A percentile compares a stretch with the other conserved stretches of the same genome.
Evolutionary conservation across 2,888 invertebrate genomes (phyloP).

Genomic region (Torymus texanus): DNA sequence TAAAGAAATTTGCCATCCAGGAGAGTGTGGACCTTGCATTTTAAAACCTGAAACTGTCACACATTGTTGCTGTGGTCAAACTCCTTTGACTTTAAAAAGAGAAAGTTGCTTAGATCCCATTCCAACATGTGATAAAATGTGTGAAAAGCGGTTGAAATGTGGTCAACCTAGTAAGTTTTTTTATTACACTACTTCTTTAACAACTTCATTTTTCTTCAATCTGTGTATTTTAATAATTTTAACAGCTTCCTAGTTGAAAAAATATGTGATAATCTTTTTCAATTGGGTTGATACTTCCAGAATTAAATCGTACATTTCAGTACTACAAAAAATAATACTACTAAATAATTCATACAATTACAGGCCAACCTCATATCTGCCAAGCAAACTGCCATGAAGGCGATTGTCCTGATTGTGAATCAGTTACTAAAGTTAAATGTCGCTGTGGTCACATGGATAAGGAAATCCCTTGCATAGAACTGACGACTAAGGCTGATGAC

Average conservation of each 20-base stretch:
- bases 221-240: no score
- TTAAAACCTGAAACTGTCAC: conserved; percentile 80
- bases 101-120: conserved; percentile 87
- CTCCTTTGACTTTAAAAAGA: conserved; percentile 77
- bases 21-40: conserved; percentile 81
- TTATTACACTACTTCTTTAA: no score
- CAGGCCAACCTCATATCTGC: conserved; percentile 82
- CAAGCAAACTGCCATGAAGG: conserved; percentile 82
- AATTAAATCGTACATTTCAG: no score
- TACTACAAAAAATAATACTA: background rate
- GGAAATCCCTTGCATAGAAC: conserved; percentile 85
- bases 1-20: conserved; percentile 82
- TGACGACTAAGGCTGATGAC: conserved; percentile 83
- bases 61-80: conserved; percentile 87
- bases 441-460: conserved; percentile 91
- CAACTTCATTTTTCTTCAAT: no score
- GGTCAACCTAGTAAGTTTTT: conserved; percentile 71
- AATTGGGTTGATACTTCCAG: no score
- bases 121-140: conserved; percentile 85
- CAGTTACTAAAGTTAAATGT: conserved; percentile 85
- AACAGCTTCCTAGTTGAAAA: no score
- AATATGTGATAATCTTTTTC: no score
- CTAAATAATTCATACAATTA: background rate
- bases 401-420: conserved; percentile 86
- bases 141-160: conserved; percentile 74